A percentile compares a stretch with the other conserved stretches of the same genome.
Conservation (phyloP, 2,113 vertebrate genomes). For the Motacilla tschutschensis region DNA sequence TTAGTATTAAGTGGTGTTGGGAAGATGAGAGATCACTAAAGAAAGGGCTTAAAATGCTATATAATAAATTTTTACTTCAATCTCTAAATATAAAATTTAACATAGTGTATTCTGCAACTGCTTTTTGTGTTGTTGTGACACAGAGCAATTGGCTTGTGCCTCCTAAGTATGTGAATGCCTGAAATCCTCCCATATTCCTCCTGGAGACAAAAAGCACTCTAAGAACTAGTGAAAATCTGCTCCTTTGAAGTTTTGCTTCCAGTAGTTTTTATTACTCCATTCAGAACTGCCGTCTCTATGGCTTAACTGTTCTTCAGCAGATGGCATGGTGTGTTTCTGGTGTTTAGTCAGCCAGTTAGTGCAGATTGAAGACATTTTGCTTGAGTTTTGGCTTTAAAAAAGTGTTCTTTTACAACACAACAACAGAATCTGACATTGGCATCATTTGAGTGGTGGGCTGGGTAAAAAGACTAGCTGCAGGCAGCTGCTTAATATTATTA, state of each 20-base stretch:
- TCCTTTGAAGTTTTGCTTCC: background rate
- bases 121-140: background rate
- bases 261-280: background rate
- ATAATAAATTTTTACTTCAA: background rate
- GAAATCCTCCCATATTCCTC: background rate
- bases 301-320: background rate
- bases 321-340: background rate
- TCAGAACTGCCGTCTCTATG: background rate
- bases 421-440: background rate
- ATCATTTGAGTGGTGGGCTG: background rate
- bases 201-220: background rate
- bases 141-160: background rate
- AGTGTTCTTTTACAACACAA: background rate
- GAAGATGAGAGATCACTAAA: background rate
- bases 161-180: background rate
- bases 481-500: background rate
- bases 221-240: background rate
- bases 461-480: background rate
- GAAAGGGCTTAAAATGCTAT: background rate
- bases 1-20: background rate
- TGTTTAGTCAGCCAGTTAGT: background rate
- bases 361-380: background rate
- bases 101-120: background rate
- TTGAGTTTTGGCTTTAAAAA: background rate
- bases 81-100: background rate